These are phyloP conservation scores for Rachycentron canadum DNA, from an alignment of 2,797 vertebrate species.

Conservation along the genomic window DNA sequence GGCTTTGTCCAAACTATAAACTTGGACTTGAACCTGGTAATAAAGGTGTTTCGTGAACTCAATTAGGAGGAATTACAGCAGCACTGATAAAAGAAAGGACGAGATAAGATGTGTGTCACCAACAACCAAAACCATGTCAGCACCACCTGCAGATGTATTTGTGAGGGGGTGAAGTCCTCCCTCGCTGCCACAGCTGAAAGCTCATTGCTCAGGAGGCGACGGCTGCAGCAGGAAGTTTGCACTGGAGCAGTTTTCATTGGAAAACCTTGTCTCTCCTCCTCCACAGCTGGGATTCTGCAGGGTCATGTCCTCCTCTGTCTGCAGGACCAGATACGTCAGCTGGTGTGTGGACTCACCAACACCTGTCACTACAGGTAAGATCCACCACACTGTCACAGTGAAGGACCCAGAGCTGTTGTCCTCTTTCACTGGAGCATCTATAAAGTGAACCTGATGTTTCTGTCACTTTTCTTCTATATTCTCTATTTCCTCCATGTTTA, in stretches of 20 bases:
- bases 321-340: conserved; percentile 30
- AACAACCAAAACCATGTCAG: too few relatives aligned
- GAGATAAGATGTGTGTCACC: too few relatives aligned
- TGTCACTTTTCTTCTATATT: too few relatives aligned
- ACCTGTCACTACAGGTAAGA: conserved; percentile 23
- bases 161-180: neutral
- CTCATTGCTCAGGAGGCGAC: neutral
- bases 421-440: too few relatives aligned
- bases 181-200: neutral
- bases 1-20: too few relatives aligned
- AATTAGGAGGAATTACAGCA: neutral
- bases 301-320: neutral
- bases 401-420: neutral
- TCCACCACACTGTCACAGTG: neutral
- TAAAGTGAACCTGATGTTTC: too few relatives aligned
- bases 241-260: neutral
- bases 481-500: too few relatives aligned
- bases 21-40: too few relatives aligned
- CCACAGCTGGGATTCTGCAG: conserved; percentile 43
- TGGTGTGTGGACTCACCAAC: conserved; percentile 46
- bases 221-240: conserved; percentile 22
- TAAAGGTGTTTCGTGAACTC: neutral
- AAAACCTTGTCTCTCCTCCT: conserved; percentile 28
- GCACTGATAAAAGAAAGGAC: neutral
- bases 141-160: neutral